Conservation (phyloP, 1,140 invertebrate genomes). For the Drosophila auraria region DNA sequence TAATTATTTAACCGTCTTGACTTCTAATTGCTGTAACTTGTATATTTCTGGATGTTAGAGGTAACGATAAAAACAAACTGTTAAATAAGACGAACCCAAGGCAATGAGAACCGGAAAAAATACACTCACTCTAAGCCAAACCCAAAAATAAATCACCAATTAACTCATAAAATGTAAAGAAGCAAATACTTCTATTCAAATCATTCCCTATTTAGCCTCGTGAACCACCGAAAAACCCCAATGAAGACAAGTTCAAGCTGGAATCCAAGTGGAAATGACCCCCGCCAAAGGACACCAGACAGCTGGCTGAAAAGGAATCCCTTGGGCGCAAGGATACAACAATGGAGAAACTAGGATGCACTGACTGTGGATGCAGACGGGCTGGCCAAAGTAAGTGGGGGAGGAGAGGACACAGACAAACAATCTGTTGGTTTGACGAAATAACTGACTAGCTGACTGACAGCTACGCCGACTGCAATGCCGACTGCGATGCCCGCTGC, state of each 20-base stretch:
- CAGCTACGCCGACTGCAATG: slow-evolving; percentile 12
- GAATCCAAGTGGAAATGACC: slow-evolving; percentile 67
- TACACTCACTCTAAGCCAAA: neutral
- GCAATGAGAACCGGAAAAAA: neutral
- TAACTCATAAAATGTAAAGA: neutral
- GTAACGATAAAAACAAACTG: too few species aligned
- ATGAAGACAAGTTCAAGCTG: slow-evolving; percentile 37
- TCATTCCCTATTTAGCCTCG: neutral
- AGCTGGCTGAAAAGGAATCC: slow-evolving; percentile 38
- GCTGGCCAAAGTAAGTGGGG: slow-evolving; percentile 4
- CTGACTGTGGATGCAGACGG: neutral
- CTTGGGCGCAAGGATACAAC: slow-evolving; percentile 61
- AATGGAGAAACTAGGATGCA: slow-evolving; percentile 26
- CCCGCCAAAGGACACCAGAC: slow-evolving; percentile 46
- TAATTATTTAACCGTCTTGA: neutral
- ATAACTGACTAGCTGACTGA: slow-evolving; percentile 43
- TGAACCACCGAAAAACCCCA: slow-evolving; percentile 25
- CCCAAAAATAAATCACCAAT: slow-evolving; percentile 8
- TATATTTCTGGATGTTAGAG: too few species aligned
- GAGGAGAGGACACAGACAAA: slow-evolving; percentile 35
- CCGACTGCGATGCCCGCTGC: neutral
- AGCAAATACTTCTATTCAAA: neutral
- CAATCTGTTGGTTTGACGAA: slow-evolving; percentile 54
- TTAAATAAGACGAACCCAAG: neutral
- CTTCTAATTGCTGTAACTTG: too few species aligned